These are phyloP conservation scores for Harlomillsia oculata DNA, from an alignment of 1,140 invertebrate genomes.

Conservation along the genomic window DNA sequence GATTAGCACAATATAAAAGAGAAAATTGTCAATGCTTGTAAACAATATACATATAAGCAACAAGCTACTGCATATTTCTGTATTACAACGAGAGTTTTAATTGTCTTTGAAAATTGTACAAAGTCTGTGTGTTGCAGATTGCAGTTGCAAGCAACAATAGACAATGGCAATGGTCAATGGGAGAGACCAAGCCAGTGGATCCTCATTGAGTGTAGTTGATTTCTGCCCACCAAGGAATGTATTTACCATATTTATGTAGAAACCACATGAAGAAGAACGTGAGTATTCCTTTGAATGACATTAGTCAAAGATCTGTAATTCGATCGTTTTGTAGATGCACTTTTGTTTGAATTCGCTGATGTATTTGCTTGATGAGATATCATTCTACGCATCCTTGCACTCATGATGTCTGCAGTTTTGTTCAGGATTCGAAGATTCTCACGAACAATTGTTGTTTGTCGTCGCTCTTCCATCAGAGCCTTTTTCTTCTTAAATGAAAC, in stretches of 20 bases:
- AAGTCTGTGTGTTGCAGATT: no score
- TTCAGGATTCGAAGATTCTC: constrained; percentile 31
- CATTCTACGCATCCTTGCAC: background rate
- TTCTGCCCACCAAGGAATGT: constrained; percentile 34
- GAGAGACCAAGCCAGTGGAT: no score
- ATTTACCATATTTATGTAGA: constrained; percentile 27
- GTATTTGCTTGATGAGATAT: background rate
- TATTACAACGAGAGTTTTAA: no score
- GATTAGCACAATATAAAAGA: no score
- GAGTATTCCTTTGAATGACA: constrained; percentile 17
- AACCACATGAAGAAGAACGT: constrained; percentile 30
- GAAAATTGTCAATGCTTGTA: no score
- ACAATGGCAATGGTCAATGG: no score
- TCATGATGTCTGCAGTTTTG: constrained; percentile 32
- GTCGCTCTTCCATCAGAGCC: constrained; percentile 22
- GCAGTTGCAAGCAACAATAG: no score
- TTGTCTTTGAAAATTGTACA: no score
- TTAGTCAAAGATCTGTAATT: constrained; percentile 11
- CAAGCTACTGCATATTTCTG: no score
- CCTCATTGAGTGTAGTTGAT: constrained; percentile 19
- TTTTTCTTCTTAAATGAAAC: constrained; percentile 31
- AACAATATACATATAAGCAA: no score
- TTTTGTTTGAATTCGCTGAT: background rate
- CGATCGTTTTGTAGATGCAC: background rate
- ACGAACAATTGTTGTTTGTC: constrained; percentile 21